A percentile compares a stretch with the other conserved stretches of the same genome.
phyloP scores from a whole-genome alignment of 2,113 vertebrate species.

The Pardalotus punctatus region DNA sequence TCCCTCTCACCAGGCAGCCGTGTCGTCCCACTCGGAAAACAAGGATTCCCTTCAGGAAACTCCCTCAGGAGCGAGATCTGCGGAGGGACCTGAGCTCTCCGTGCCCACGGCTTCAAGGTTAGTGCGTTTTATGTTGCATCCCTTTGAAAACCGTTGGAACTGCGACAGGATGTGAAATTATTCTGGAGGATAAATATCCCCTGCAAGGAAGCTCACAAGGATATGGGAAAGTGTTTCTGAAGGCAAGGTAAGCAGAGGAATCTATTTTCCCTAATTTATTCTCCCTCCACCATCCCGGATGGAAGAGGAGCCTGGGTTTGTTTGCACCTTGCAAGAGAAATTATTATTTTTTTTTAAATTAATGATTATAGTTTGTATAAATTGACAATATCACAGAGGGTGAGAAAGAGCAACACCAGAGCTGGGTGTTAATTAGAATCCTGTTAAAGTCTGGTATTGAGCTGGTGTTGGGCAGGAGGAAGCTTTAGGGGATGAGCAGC shows the following conservation, averaged over 20 bases:
- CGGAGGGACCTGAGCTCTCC: not conserved
- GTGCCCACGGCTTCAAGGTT: not conserved
- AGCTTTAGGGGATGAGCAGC: not conserved
- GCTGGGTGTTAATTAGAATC: not conserved
- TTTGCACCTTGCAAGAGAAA: not conserved
- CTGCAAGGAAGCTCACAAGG: not conserved
- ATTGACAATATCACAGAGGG: not conserved
- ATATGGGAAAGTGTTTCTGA: not conserved
- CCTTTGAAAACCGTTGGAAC: not conserved
- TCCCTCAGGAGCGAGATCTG: not conserved
- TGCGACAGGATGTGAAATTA: not conserved
- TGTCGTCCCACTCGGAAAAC: not conserved
- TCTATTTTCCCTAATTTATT: not conserved
- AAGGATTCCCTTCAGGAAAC: not conserved
- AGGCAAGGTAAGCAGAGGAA: not conserved
- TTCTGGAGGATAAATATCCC: not conserved
- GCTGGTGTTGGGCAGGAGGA: not conserved
- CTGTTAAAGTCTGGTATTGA: not conserved
- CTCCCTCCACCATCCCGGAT: not conserved
- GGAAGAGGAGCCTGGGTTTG: not conserved
- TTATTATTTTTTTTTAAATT: too few relatives aligned
- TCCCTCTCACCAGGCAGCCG: not conserved
- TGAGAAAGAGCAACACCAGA: not conserved
- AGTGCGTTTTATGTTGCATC: not conserved
- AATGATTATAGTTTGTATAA: not conserved